Evolutionary conservation across 2,888 invertebrate species (phyloP).

Genomic region (Aelia acuminata): DNA sequence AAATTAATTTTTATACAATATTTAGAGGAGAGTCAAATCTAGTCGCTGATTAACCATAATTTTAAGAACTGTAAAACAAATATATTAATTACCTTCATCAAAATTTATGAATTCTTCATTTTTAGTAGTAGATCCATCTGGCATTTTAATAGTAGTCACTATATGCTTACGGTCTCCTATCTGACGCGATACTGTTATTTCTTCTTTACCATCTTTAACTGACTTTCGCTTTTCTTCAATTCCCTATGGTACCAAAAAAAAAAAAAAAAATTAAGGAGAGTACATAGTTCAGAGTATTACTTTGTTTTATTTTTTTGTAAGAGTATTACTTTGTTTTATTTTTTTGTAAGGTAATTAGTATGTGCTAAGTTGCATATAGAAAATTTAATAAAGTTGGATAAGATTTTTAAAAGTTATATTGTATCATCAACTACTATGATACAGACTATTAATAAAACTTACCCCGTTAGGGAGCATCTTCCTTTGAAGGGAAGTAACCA

Average conservation of each 20-base stretch:
- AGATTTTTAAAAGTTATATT: background rate
- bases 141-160: slow-evolving; percentile 57
- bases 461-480: slow-evolving; percentile 60
- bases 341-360: too few relatives aligned
- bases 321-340: too few relatives aligned
- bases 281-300: too few relatives aligned
- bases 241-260: slow-evolving; percentile 23
- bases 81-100: slow-evolving; percentile 61
- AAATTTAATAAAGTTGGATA: too few relatives aligned
- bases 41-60: background rate
- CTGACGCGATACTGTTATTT: slow-evolving; percentile 55
- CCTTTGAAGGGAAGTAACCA: slow-evolving; percentile 11
- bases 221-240: slow-evolving; percentile 49
- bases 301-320: too few relatives aligned
- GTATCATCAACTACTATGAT: background rate
- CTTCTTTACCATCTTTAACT: slow-evolving; percentile 60
- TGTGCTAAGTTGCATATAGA: too few relatives aligned
- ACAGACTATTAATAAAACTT: slow-evolving; percentile 24
- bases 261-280: too few relatives aligned
- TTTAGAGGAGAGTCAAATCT: background rate
- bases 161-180: slow-evolving; percentile 59
- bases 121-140: slow-evolving; percentile 59
- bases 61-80: background rate
- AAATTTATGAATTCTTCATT: slow-evolving; percentile 62
- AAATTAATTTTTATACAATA: background rate